Percentiles rank a stretch among this genome's conserved stretches.
Evolutionary conservation across 2,113 vertebrate species (phyloP).

Genomic region (Halcyon malimbica): DNA sequence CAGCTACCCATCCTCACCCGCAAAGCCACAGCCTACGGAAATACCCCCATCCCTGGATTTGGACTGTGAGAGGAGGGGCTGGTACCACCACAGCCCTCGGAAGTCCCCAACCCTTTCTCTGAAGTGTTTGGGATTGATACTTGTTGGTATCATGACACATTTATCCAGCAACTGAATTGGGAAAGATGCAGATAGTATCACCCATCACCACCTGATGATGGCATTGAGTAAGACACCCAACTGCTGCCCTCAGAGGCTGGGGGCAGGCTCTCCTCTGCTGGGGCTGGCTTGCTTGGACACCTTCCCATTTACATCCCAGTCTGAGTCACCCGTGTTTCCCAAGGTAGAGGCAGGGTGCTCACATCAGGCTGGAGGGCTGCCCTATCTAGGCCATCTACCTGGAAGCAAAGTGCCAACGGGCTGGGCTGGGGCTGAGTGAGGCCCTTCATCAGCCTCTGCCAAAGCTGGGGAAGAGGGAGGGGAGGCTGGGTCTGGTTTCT

Average conservation of each 20-base stretch:
- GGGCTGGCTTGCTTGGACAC: not conserved
- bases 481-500: not conserved
- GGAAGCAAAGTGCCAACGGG: not conserved
- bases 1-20: not conserved
- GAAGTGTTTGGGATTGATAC: not conserved
- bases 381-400: conserved; percentile 1
- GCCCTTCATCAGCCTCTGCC: not conserved
- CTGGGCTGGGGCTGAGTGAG: not conserved
- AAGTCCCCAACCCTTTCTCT: not conserved
- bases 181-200: not conserved
- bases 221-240: not conserved
- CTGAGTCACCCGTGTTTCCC: not conserved
- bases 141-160: not conserved
- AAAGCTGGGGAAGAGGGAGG: not conserved
- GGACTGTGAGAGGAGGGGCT: not conserved
- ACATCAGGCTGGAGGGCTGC: not conserved
- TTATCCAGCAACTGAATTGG: not conserved
- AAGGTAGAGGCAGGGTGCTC: not conserved
- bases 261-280: not conserved
- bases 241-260: not conserved
- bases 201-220: not conserved
- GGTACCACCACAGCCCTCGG: not conserved
- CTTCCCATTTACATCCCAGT: not conserved
- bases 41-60: fast-evolving
- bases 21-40: fast-evolving